Conservation (phyloP, 2,888 invertebrate genomes). For the Argyresthia goedartella region DNA sequence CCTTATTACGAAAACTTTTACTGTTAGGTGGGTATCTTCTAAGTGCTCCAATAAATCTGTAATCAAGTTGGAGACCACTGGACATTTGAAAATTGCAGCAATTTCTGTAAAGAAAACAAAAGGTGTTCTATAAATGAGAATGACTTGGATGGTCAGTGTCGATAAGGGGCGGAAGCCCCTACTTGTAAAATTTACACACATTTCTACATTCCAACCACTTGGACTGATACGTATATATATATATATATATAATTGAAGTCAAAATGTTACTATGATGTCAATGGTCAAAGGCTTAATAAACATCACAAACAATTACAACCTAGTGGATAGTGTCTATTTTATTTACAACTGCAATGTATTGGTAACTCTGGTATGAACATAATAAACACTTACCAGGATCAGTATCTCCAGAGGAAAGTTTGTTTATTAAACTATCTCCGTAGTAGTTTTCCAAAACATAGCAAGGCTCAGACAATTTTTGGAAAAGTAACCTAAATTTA, state of each 20-base stretch:
- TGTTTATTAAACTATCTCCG: constrained; percentile 74
- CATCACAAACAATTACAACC: too few species aligned
- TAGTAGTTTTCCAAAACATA: constrained; percentile 75
- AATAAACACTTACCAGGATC: constrained; percentile 18
- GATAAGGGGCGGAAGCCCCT: background rate
- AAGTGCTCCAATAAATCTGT: constrained; percentile 28
- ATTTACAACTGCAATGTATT: background rate
- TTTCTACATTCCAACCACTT: too few species aligned
- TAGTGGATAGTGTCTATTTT: too few species aligned
- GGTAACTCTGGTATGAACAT: too few species aligned
- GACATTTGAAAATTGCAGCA: constrained; percentile 25
- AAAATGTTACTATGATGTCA: too few species aligned
- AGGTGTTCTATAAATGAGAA: background rate
- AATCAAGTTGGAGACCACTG: constrained; percentile 36
- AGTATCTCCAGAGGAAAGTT: constrained; percentile 58
- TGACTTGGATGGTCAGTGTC: background rate
- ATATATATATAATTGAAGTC: too few species aligned
- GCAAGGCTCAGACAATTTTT: constrained; percentile 67
- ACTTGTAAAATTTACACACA: too few species aligned
- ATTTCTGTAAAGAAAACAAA: constrained; percentile 38
- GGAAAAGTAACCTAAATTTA: constrained; percentile 69
- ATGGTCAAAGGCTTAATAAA: too few species aligned
- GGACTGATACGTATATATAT: too few species aligned
- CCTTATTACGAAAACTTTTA: constrained; percentile 73
- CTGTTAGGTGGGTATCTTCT: constrained; percentile 36